phyloP scores from a whole-genome alignment of 2,888 invertebrate species.

The Kryphioiulus occultus region DNA sequence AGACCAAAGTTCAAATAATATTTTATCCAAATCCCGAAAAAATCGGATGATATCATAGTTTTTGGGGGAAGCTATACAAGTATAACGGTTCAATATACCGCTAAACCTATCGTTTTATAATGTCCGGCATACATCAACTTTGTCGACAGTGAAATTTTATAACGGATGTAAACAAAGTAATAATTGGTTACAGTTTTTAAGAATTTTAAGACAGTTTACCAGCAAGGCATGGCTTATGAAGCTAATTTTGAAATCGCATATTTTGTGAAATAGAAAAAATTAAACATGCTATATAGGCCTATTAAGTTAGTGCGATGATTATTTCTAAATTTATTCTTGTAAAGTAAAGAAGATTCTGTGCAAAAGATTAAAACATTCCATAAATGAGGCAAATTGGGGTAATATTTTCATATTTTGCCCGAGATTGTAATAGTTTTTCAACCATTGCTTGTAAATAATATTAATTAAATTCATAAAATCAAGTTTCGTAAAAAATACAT shows the following conservation, averaged over 20 bases:
- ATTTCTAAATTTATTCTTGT: background rate
- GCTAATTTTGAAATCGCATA: background rate
- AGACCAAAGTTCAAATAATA: background rate
- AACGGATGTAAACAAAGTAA: background rate
- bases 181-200: too few relatives aligned
- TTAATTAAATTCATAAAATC: slow-evolving; percentile 24
- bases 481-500: background rate
- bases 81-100: too few relatives aligned
- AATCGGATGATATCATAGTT: background rate
- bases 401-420: slow-evolving; percentile 10
- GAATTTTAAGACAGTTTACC: too few relatives aligned
- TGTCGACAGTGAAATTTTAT: background rate
- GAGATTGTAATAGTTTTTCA: background rate
- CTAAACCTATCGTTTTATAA: too few relatives aligned
- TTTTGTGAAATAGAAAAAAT: background rate
- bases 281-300: too few relatives aligned
- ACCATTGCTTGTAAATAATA: slow-evolving; percentile 24
- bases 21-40: background rate
- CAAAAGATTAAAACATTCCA: background rate
- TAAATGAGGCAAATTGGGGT: background rate
- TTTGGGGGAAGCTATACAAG: too few relatives aligned
- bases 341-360: background rate
- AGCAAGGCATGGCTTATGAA: background rate
- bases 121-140: background rate
- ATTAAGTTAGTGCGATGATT: background rate